Base-by-base conservation (phyloP, 2,797 vertebrate genomes). In the Tenualosa thibaudeaui region DNA sequence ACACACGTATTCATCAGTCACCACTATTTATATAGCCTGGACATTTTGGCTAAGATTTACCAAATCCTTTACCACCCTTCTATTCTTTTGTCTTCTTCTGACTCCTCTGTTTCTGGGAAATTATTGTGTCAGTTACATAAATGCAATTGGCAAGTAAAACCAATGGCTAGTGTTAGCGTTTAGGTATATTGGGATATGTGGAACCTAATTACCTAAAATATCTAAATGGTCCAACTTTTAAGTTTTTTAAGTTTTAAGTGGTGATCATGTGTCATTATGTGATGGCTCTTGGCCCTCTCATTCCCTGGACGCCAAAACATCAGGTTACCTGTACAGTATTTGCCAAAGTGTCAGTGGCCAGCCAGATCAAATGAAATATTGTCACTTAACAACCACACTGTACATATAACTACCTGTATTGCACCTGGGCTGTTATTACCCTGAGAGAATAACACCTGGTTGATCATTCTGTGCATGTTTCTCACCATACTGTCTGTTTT, bases 181-280 rank as follows among this genome's bases (percentile, higher is more conserved):
- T 92, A 92, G 89, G 90, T 89, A 92, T 92, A 91, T 86, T 81
- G 89, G 87, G 89, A 90, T 90, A 89, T 82, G 86, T 87, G 86
- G 89, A 90, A 60, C 84, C 89, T 94, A 92, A 94, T 93, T 93
- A 91, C 92, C 92, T 81, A 65, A 91, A 92, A 46, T 46, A 17
- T 22, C 4, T 40, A 17, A 46, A 86, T 58, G 81, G 81, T 87
- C 87, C 87, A 60, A 90, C 87, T 93, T 91, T n/a, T n/a, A n/a
- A n/a, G n/a, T n/a, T n/a, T n/a, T n/a, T n/a, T n/a, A n/a, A 93
- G 92, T 94, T 89, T 15, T 90, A 93, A 93, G 94, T 93, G 88
- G 85, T 91, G 89, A 91, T 95, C 91, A 88, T 87, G 89, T 95
- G 94, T 90, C 94, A 90, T 68, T 88, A 88, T 46, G 87, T 83